phyloP scores from a whole-genome alignment of 2,888 invertebrate species.

The Nysson spinosus region DNA sequence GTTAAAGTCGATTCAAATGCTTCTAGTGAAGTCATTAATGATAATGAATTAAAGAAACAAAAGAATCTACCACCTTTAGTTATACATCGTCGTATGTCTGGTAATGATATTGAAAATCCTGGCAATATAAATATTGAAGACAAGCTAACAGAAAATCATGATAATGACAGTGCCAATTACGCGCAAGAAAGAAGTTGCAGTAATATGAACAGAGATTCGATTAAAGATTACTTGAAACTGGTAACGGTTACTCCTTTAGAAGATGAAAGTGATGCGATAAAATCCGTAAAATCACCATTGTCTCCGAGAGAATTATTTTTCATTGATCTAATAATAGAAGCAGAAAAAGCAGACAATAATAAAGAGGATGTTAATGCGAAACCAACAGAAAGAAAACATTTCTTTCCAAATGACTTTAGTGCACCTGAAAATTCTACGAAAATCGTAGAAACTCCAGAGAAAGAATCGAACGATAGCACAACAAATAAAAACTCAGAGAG shows the following conservation, averaged over 20 bases:
- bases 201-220: slow-evolving; percentile 35
- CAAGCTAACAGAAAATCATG: slow-evolving; percentile 1
- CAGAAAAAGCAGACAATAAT: slow-evolving; percentile 56
- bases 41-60: slow-evolving; percentile 8
- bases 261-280: slow-evolving; percentile 17
- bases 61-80: slow-evolving; percentile 56
- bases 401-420: slow-evolving; percentile 27
- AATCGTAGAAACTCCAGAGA: not conserved
- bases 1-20: slow-evolving; percentile 4
- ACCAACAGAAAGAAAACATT: slow-evolving; percentile 10
- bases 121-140: slow-evolving; percentile 39
- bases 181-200: too few species aligned
- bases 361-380: not conserved
- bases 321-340: slow-evolving; percentile 73
- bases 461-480: not conserved
- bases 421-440: not conserved
- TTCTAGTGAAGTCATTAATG: slow-evolving; percentile 1
- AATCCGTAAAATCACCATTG: slow-evolving; percentile 56
- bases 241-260: slow-evolving; percentile 54
- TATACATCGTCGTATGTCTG: slow-evolving; percentile 57
- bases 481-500: not conserved
- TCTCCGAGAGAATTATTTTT: slow-evolving; percentile 77
- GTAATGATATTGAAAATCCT: slow-evolving; percentile 40
- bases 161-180: too few species aligned
- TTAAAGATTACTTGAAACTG: slow-evolving; percentile 58